phyloP scores from a whole-genome alignment of 2,797 vertebrate species.

The Siniperca undulata region DNA sequence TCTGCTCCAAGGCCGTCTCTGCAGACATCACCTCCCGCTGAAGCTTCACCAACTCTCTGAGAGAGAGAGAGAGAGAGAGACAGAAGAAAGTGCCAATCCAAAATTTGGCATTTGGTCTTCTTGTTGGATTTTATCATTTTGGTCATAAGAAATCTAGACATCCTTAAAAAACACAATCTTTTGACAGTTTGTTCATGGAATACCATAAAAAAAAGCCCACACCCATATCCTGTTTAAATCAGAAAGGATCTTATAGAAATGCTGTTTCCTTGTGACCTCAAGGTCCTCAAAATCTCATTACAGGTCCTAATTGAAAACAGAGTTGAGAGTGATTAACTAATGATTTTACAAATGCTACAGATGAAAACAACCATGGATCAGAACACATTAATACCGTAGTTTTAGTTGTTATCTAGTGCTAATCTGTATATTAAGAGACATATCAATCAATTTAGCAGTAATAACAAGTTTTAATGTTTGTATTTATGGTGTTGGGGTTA shows the following conservation, averaged over 20 bases:
- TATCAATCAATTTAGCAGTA: background rate
- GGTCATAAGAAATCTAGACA: background rate
- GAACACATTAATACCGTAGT: background rate
- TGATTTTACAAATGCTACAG: background rate
- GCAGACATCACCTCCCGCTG: constrained; percentile 86
- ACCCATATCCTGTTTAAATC: background rate
- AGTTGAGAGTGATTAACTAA: background rate
- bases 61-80: background rate
- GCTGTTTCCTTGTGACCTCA: background rate
- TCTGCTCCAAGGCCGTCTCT: constrained; percentile 90
- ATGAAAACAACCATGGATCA: background rate
- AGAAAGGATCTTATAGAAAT: background rate
- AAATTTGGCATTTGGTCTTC: background rate
- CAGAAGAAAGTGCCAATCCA: background rate
- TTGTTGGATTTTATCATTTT: background rate
- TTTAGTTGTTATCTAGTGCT: background rate
- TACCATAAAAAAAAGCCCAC: background rate
- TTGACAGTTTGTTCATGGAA: background rate
- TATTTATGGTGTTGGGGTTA: too few species aligned
- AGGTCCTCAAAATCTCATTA: background rate
- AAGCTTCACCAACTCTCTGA: constrained; percentile 87
- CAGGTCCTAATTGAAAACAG: background rate
- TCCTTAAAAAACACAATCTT: background rate
- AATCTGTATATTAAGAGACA: background rate
- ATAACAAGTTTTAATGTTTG: too few species aligned